These are phyloP conservation scores for Malurus cyaneus DNA, from an alignment of 2,113 vertebrate species.

Conservation along the genomic window DNA sequence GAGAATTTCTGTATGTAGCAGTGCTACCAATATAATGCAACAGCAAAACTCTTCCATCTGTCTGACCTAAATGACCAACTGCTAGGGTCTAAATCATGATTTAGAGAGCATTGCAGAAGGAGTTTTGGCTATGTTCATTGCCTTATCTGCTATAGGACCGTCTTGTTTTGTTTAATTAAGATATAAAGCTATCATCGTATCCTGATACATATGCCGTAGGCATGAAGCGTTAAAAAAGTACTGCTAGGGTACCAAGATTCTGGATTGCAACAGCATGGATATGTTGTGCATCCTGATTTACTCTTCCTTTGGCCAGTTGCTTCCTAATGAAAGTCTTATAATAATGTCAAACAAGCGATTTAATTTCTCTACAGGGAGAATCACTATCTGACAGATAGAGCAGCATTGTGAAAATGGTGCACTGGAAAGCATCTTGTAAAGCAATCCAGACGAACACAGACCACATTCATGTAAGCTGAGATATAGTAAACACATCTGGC, in stretches of 20 bases:
- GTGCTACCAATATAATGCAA: not conserved
- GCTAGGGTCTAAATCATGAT: not conserved
- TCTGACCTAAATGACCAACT: not conserved
- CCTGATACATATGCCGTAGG: not conserved
- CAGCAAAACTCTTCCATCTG: not conserved
- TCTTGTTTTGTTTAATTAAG: not conserved
- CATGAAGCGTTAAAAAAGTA: not conserved
- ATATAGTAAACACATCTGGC: not conserved
- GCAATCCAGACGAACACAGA: not conserved
- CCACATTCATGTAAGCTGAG: not conserved
- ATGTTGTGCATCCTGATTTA: not conserved
- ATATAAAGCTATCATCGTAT: not conserved
- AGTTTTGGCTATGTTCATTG: not conserved
- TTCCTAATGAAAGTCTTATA: not conserved
- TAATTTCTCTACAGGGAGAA: constrained; percentile 1
- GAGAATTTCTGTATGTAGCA: not conserved
- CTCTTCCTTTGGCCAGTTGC: not conserved
- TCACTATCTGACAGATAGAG: not conserved
- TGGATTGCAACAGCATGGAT: not conserved
- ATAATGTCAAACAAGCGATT: not conserved
- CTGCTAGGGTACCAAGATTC: not conserved
- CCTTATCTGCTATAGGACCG: not conserved
- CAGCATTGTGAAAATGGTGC: not conserved
- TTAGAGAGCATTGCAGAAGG: not conserved
- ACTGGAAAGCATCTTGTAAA: not conserved